Percentiles rank a stretch among this genome's conserved stretches.
Conservation (phyloP, 2,888 invertebrate species). For the Nephrotoma flavescens region DNA sequence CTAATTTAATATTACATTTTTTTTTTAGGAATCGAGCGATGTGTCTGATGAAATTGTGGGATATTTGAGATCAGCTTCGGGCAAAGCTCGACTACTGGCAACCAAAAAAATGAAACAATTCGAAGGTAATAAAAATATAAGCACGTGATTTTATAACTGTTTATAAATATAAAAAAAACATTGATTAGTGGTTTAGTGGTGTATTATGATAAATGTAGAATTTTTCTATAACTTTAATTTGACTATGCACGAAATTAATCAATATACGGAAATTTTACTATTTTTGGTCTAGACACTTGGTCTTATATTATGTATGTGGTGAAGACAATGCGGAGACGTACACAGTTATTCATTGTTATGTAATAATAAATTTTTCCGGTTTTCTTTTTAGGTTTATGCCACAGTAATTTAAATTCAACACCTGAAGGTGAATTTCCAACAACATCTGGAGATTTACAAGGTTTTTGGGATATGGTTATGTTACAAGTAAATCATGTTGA, state of each 20-base stretch:
- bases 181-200: neutral
- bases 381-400: slow-evolving; percentile 40
- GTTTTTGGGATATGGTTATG: slow-evolving; percentile 97
- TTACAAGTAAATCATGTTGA: slow-evolving; percentile 81
- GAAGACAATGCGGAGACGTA: neutral
- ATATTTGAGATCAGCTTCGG: slow-evolving; percentile 70
- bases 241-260: neutral
- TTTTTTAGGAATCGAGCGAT: slow-evolving; percentile 28
- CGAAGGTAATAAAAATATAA: slow-evolving; percentile 40
- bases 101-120: slow-evolving; percentile 94
- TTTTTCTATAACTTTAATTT: neutral
- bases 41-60: slow-evolving; percentile 69
- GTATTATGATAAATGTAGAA: neutral
- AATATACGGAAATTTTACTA: neutral
- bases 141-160: neutral
- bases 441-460: slow-evolving; percentile 77
- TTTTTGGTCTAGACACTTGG: neutral
- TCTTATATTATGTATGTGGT: neutral
- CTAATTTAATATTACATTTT: slow-evolving; percentile 4
- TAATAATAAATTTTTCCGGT: neutral
- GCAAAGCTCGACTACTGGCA: slow-evolving; percentile 78
- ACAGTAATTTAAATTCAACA: slow-evolving; percentile 48
- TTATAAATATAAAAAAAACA: neutral
- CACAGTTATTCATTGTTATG: neutral
- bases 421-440: slow-evolving; percentile 75